A percentile compares a stretch with the other conserved stretches of the same genome.
phyloP scores from a whole-genome alignment of 1,140 invertebrate genomes.

The Geopemphigus sp. region DNA sequence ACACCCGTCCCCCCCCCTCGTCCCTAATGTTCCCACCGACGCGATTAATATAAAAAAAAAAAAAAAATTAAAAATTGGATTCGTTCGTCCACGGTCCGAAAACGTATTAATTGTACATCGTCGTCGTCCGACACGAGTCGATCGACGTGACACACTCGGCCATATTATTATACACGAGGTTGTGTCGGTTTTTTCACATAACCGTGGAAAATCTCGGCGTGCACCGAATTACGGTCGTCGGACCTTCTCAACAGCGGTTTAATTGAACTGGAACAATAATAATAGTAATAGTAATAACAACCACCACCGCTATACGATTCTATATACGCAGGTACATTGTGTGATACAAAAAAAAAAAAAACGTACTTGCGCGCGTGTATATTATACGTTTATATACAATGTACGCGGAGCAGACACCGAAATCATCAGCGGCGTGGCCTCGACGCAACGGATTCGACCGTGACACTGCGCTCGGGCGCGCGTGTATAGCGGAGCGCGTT shows the following conservation, averaged over 20 bases:
- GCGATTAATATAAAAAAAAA: no score
- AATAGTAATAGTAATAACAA: constrained; percentile 22
- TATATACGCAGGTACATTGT: constrained; percentile 2
- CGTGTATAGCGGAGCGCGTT: constrained; percentile 28
- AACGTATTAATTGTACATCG: no score
- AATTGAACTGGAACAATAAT: constrained; percentile 48
- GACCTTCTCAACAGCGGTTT: constrained; percentile 47
- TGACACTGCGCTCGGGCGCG: constrained; percentile 40
- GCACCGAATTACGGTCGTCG: constrained; percentile 17
- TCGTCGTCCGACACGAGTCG: no score
- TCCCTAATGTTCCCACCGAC: neutral
- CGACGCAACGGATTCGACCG: constrained; percentile 43
- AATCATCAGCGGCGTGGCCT: constrained; percentile 33
- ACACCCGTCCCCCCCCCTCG: no score
- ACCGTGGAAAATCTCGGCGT: constrained; percentile 45
- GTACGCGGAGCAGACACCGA: constrained; percentile 23
- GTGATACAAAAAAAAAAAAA: no score
- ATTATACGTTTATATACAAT: constrained; percentile 27
- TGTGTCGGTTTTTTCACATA: constrained; percentile 12
- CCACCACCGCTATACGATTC: no score
- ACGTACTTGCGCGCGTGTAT: neutral
- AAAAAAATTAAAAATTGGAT: no score
- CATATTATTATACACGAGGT: neutral
- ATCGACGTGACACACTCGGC: no score
- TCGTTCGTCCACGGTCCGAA: no score